These are phyloP conservation scores for Drosophila paulistorum DNA, from an alignment of 1,140 invertebrate genomes.

Conservation along the genomic window DNA sequence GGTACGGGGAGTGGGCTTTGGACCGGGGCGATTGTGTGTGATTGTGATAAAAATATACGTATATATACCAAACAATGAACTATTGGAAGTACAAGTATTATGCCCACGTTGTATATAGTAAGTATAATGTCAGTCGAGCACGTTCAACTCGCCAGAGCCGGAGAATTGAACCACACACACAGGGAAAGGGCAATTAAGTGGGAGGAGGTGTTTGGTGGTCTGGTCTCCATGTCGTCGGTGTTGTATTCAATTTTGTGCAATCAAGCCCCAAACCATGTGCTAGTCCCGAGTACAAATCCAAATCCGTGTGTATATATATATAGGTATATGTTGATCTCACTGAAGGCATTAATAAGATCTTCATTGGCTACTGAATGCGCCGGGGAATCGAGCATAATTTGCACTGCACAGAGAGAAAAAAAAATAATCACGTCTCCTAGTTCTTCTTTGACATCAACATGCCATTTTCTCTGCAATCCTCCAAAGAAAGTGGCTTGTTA, in stretches of 20 bases:
- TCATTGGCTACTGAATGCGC: constrained; percentile 48
- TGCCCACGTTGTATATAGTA: constrained; percentile 19
- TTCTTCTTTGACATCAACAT: constrained; percentile 1
- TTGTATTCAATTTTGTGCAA: constrained; percentile 68
- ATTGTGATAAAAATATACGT: constrained; percentile 49
- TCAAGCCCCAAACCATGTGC: constrained; percentile 34
- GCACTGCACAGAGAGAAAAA: neutral
- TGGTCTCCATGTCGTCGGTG: constrained; percentile 32
- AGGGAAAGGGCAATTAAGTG: constrained; percentile 59
- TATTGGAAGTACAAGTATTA: constrained; percentile 44
- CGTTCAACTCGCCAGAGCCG: constrained; percentile 73
- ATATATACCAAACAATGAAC: constrained; percentile 44
- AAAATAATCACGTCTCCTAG: neutral
- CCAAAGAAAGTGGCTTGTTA: neutral
- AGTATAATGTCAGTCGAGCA: constrained; percentile 67
- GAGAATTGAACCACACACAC: constrained; percentile 43
- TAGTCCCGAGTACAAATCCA: neutral
- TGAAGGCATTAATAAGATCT: constrained; percentile 35
- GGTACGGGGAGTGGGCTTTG: constrained; percentile 1
- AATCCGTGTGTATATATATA: constrained; percentile 46
- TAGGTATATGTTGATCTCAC: constrained; percentile 7
- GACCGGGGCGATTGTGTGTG: constrained; percentile 28
- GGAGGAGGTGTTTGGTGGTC: constrained; percentile 40
- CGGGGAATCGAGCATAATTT: constrained; percentile 21
- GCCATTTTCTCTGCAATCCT: neutral